Conservation (phyloP, 2,797 vertebrate species). For the Chrosomus eos region DNA sequence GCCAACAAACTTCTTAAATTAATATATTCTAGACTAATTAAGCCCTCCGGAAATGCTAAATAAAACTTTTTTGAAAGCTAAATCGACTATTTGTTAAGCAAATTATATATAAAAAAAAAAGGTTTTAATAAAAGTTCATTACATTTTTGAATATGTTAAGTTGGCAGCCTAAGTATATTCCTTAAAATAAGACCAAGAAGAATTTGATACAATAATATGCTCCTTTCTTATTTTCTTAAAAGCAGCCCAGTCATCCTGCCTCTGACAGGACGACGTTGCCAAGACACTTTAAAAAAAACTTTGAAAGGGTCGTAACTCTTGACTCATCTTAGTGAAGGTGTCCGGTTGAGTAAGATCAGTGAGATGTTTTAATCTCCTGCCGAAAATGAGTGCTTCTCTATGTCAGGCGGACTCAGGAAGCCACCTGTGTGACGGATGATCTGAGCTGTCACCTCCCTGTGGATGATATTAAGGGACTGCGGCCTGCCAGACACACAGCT, state of each 20-base stretch:
- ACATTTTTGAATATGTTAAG: not conserved
- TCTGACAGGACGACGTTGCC: constrained; percentile 32
- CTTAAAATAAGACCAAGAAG: not conserved
- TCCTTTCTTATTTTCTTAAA: constrained; percentile 27
- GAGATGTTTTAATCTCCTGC: constrained; percentile 56
- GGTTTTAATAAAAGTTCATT: not conserved
- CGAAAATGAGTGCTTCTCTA: constrained; percentile 57
- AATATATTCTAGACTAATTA: constrained; percentile 13
- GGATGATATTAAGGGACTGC: constrained; percentile 60
- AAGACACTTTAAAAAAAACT: constrained; percentile 46
- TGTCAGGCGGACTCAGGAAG: constrained; percentile 51
- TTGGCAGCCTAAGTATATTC: not conserved
- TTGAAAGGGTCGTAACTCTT: constrained; percentile 48
- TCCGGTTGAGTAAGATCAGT: constrained; percentile 58
- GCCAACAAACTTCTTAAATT: constrained; percentile 21
- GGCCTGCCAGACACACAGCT: constrained; percentile 62
- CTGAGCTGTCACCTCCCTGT: constrained; percentile 57
- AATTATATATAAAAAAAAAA: not conserved
- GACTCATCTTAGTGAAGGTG: constrained; percentile 41
- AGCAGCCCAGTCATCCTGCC: constrained; percentile 20
- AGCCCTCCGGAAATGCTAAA: not conserved
- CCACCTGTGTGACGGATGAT: constrained; percentile 62
- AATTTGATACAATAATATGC: constrained; percentile 15
- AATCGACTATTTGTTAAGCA: not conserved
- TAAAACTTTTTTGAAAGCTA: not conserved